Base-by-base conservation (phyloP, 2,888 invertebrate species). In the Athalia circularis region DNA sequence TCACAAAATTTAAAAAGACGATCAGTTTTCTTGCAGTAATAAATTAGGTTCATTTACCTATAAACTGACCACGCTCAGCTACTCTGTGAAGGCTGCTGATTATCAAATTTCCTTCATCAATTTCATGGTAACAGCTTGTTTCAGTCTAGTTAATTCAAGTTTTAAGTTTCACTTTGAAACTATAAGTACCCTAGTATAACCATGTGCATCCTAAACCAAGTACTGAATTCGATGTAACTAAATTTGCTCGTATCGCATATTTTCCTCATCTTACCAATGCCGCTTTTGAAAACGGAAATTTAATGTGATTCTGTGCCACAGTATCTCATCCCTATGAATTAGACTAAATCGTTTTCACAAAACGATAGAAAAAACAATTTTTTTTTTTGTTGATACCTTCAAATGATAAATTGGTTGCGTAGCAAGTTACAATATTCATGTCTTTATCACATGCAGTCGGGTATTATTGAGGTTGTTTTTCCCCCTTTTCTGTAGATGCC, bases 221-320 rank as follows among this genome's bases (percentile, higher is more conserved):
- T 85, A 79, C 83, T 85, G 72, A 79, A 81, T 82, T 85, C 83
- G 70, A 84, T 82, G 77, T 80, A 80, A 80, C 80, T 77, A 75
- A 83, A 83, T 43, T 77, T 80, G 64, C 80, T 74, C 48, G 80
- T 81, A 9, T 74, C 79, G 13, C 75, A 54, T 77, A 81, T n/a
- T 54, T 54, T 4, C 54, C n/a, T 54, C 54, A 54, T 54, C 4
- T 54, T 54, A 2, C 29, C 15, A 29, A 29, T 29, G 29, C 29
- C 29, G 29, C 29, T 29, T 29, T 29, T 29, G 29, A 29, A 29
- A 29, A 29, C 29, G 29, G 29, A 29, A 29, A 29, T 29, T 67
- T 50, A 48, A 67, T 67, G n/a, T 11, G 9, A 50, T 8, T 67
- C 15, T 13, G 8, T 5, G 50, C 13, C 9, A 8, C 50, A 64